Percentiles rank a stretch among this genome's conserved stretches.
These are phyloP conservation scores for Glossophaga mutica DNA, from an alignment of 2,797 vertebrate species.

Conservation along the genomic window DNA sequence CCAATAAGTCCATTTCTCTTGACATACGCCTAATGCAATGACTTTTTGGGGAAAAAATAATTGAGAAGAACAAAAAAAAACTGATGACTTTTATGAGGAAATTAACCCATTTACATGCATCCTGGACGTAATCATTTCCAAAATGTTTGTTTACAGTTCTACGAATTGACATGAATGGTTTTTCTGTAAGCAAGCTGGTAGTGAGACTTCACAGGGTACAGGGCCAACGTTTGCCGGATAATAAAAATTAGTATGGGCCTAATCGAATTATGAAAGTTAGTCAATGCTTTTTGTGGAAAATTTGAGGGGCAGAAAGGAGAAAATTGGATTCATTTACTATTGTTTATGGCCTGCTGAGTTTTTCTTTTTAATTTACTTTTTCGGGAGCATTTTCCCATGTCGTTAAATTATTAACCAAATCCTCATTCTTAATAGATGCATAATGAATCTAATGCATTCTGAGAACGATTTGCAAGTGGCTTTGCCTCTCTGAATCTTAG, in stretches of 20 bases:
- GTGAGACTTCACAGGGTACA: not conserved
- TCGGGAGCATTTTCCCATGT: not conserved
- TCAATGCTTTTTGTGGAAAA: not conserved
- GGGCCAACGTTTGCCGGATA: not conserved
- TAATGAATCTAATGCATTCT: not conserved
- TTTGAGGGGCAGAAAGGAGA: not conserved
- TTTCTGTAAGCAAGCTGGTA: not conserved
- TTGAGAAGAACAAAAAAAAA: not conserved
- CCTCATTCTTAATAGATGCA: not conserved
- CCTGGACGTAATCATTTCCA: not conserved
- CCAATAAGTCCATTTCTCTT: not conserved
- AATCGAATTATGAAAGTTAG: not conserved
- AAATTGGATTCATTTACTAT: not conserved
- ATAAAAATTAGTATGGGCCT: not conserved
- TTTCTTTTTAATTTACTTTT: not conserved
- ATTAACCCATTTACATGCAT: not conserved
- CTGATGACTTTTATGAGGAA: not conserved
- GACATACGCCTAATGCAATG: not conserved
- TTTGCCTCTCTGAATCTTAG: not conserved
- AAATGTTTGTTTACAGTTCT: not conserved
- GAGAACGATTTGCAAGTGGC: not conserved
- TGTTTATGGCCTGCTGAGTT: not conserved
- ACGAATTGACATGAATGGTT: not conserved
- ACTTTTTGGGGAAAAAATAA: not conserved
- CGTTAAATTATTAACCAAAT: conserved; percentile 18